These are phyloP conservation scores for Drosophila littoralis DNA, from an alignment of 1,140 invertebrate genomes.

Conservation along the genomic window DNA sequence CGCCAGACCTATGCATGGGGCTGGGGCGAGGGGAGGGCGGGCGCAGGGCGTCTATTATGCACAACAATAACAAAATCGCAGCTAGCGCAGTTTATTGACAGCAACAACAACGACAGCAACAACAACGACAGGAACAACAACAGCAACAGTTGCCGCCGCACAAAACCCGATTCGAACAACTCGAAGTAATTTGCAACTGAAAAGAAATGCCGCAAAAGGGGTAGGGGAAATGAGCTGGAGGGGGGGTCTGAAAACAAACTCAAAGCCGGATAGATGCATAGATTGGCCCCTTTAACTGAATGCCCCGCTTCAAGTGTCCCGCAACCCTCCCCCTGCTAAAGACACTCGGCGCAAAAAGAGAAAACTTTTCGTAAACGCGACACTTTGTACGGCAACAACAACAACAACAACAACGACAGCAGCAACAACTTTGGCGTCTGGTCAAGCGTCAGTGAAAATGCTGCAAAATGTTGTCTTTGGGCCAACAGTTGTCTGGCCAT, in stretches of 20 bases:
- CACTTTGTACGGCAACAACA: constrained; percentile 59
- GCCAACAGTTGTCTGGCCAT: constrained; percentile 38
- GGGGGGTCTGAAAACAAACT: neutral
- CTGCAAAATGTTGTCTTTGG: constrained; percentile 27
- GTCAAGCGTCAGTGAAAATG: constrained; percentile 43
- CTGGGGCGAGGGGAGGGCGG: neutral
- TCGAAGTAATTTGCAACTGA: constrained; percentile 77
- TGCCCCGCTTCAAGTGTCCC: neutral
- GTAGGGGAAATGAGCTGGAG: neutral
- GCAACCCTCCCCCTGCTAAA: neutral
- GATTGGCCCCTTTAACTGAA: constrained; percentile 13
- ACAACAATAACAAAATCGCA: constrained; percentile 30
- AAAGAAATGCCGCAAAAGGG: constrained; percentile 69
- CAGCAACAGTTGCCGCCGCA: constrained; percentile 30
- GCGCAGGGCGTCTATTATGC: neutral
- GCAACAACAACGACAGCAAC: constrained; percentile 16
- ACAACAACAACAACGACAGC: constrained; percentile 37
- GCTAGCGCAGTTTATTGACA: constrained; percentile 71
- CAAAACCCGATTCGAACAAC: constrained; percentile 70
- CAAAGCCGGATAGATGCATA: constrained; percentile 28
- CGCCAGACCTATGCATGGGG: neutral
- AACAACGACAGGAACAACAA: constrained; percentile 25
- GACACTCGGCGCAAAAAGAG: constrained; percentile 58
- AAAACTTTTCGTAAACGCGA: constrained; percentile 71
- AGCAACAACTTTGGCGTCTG: constrained; percentile 31